Base-by-base conservation (phyloP, 2,888 invertebrate genomes). In the Cephalotes varians region DNA sequence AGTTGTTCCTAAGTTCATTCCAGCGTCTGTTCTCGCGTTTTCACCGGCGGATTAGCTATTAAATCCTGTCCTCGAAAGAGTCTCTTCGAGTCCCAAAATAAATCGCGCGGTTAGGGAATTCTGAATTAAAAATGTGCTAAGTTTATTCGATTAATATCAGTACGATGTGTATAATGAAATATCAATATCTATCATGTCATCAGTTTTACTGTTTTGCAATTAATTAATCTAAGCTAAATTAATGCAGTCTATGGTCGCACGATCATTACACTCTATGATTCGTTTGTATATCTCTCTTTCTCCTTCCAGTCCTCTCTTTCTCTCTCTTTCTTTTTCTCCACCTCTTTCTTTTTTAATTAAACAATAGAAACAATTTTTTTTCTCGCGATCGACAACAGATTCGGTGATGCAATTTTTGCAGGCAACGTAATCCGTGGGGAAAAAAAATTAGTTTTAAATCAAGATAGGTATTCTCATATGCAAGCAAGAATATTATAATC, bases 1-100 rank as follows among this genome's bases (percentile, higher is more conserved):
- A 56, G 28, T 83, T 72, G 72, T 80, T 83, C 28, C 58, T 34
- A 31, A 60, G 44, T 54, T 71, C 71, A 64, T 82, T 71, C 71
- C 31, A 71, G 54, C n/a, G 44, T 82, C 79, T 71, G 37, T 69
- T 79, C 62, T 31, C 49, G 44, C 31, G 31, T 47, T 18, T 54
- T 15, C 3, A 64, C 7, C 21, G 37, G 7, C 21, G 25, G 25
- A 40, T 62, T 34, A 37, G 56, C 25, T 37, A 25, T 37, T 69
- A 69, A 51, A 69, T 69, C 10, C 15, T 34, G 15, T 1, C 49
- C 34, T 34, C 9, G 34, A 51, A 34, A 21, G n/a, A 51, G 31
- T n/a, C n/a, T n/a, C 21, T 12, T 4, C n/a, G 6, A 15, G 15
- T n/a, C 21, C 34, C 15, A 51, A 51, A 69, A 69, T 69, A 51